Base-by-base conservation (phyloP, 2,888 invertebrate genomes). In the Tetramorium bicarinatum region DNA sequence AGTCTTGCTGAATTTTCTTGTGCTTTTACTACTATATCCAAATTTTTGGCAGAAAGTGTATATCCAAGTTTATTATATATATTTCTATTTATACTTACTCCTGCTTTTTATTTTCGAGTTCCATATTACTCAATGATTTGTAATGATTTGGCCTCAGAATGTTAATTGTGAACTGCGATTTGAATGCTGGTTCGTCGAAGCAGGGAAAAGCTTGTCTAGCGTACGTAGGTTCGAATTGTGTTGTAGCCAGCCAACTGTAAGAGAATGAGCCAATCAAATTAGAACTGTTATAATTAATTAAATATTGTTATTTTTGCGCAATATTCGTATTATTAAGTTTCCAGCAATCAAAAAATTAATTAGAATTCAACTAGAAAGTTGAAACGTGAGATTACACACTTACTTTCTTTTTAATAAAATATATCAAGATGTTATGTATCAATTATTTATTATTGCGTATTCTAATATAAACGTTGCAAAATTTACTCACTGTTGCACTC, bases 201-300 rank as follows among this genome's bases (percentile, higher is more conserved):
- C 97, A 97, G 38, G 98, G 98, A 93, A 98, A 97, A 0, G 97
- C 97, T 88, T 95, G 95, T 29, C 97, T 96, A 0, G 97, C 97
- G 83, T 96, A 95, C 1, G 96, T 96, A 0, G 97, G 95, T 94
- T 97, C 96, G 92, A 97, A 97, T 91, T 97, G 97, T 0, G 97
- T 97, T 0, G 97, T 95, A 0, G 96, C 97, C 25, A 95, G 87
- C 92, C 96, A 96, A 18, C 95, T 93, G 93, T 18, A 94, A 87
- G n/a, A 71, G 21, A 75, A 69, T 6, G 4, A 47, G n/a, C 9
- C 2, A 47, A 61, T 3, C 11, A 41, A 52, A 52, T 41, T 41
- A 54, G n/a, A 76, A 52, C 11, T 34, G n/a, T 38, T 11, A 18
- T 29, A 4, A 34, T 15, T 49, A 15, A 29, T 74, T 44, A 9